Evolutionary conservation across 2,888 invertebrate genomes (phyloP), one percentile per base, ranked within the genome.

Genomic region (Lycaena phlaeas): DNA sequence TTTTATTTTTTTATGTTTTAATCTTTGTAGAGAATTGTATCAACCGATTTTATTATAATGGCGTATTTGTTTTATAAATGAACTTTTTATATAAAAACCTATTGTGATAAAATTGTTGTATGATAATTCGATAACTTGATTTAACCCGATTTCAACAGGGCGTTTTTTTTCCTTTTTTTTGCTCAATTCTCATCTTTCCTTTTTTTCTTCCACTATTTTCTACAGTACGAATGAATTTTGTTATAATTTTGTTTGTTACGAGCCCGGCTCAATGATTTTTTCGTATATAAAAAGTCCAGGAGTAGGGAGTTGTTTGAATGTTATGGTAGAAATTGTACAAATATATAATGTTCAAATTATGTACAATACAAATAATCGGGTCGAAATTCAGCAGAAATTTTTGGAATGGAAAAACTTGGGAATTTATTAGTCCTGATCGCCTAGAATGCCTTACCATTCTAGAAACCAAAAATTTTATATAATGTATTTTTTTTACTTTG

Each of bases 181-280:
- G 30, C 9, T 41, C 5, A 40, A 12, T 45, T 36, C 42, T 39
- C 29, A 12, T 36, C 40, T 41, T 40, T 37, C 10, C 10, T 29
- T 30, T 27, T 14, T 36, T 18, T 40, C 36, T 40, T 39, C 40
- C 4, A 37, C 11, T 29, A 37, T 27, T 38, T 26, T 34, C 36
- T 25, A 30, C n/a, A 11, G 29, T 44, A 43, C 42, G 53, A 41
- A 40, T 61, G 58, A 47, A 58, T 66, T 71, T 67, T 46, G 52
- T 52, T 45, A 59, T 53, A 45, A 49, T 54, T 46, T 49, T 64
- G 51, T 36, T 2, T 31, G 56, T 27, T 25, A 44, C 44, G 77
- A 60, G 74, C 77, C 68, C 61, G 66, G 61, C 77, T 81, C 54
- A 62, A 65, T 72, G 77, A 57, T 69, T 77, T 82, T 81, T 77